These are phyloP conservation scores for Gavialis gangeticus DNA, from an alignment of 2,113 vertebrate species.

Conservation along the genomic window DNA sequence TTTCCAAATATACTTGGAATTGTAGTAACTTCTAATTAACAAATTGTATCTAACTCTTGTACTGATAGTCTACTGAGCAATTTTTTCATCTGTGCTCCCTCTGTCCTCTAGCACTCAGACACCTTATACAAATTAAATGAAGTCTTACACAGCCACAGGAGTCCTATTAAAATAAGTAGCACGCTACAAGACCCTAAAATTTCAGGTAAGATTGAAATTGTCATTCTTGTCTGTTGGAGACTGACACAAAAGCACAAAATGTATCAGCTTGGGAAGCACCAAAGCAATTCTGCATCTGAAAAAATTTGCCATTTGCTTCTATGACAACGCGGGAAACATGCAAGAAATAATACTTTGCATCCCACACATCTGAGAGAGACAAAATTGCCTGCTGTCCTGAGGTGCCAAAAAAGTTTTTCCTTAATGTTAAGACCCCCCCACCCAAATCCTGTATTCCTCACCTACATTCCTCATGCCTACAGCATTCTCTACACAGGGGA, in stretches of 20 bases:
- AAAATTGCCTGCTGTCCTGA: slow-evolving; percentile 14
- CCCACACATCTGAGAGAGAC: slow-evolving; percentile 51
- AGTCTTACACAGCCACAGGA: not conserved
- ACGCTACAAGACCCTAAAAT: not conserved
- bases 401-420: slow-evolving; percentile 3
- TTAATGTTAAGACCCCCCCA: not conserved
- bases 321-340: slow-evolving; percentile 68
- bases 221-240: slow-evolving; percentile 8
- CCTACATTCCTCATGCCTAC: not conserved
- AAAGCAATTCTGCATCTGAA: slow-evolving; percentile 2
- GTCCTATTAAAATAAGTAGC: not conserved
- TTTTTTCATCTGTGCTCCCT: not conserved
- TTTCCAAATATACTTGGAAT: not conserved
- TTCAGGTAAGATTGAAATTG: not conserved
- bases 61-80: not conserved
- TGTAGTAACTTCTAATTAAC: not conserved
- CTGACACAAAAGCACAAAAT: slow-evolving; percentile 52
- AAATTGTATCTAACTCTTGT: not conserved
- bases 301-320: slow-evolving; percentile 71
- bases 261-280: slow-evolving; percentile 49
- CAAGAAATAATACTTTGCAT: slow-evolving; percentile 56
- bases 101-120: slow-evolving; percentile 53
- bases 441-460: not conserved
- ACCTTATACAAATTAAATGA: not conserved
- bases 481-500: not conserved